A percentile compares a stretch with the other conserved stretches of the same genome.
phyloP scores from a whole-genome alignment of 2,113 vertebrate species.

The Dinomys branickii region DNA sequence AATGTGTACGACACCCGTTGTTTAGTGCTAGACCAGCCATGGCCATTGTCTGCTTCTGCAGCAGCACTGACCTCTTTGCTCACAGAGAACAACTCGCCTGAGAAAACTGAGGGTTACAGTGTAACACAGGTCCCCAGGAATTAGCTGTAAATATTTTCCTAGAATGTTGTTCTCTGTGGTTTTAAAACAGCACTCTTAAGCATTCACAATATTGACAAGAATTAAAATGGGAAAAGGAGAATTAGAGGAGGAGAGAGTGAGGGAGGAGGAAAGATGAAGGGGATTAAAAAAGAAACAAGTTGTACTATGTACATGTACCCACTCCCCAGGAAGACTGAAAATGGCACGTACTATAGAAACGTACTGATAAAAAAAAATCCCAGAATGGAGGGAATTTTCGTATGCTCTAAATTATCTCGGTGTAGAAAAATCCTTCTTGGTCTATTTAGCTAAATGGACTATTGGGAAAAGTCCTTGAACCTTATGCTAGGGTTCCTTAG shows the following conservation, averaged over 20 bases:
- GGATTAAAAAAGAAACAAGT: neutral
- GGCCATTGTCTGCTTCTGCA: neutral
- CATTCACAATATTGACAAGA: neutral
- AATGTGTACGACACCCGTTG: neutral
- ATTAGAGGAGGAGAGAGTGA: neutral
- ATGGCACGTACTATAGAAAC: neutral
- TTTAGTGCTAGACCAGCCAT: neutral
- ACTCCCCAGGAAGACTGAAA: neutral
- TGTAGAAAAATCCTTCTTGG: neutral
- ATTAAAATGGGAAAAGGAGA: neutral
- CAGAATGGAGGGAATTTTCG: neutral
- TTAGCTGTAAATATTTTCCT: neutral
- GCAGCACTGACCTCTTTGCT: neutral
- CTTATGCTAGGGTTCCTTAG: neutral
- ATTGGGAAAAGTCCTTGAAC: neutral
- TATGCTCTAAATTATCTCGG: neutral
- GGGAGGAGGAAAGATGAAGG: neutral
- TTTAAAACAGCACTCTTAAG: neutral
- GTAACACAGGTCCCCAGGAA: neutral
- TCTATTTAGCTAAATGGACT: neutral
- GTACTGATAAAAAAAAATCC: neutral
- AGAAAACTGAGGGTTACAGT: neutral
- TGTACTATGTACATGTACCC: neutral
- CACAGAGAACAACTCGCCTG: neutral
- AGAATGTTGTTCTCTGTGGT: neutral